These are phyloP conservation scores for Marmota monax DNA, from an alignment of 2,113 vertebrate genomes.

Conservation along the genomic window DNA sequence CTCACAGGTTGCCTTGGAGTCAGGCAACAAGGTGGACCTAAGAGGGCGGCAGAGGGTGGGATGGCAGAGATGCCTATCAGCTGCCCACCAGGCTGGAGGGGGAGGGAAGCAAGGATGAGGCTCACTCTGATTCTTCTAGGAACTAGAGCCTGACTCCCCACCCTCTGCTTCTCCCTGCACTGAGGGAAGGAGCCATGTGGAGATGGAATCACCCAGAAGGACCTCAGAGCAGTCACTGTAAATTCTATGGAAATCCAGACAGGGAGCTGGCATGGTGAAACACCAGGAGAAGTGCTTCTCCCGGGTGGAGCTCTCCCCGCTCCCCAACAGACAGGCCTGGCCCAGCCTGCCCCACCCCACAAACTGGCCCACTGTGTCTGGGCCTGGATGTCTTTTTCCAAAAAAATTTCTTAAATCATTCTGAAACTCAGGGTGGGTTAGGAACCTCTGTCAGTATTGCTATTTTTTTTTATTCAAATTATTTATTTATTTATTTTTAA, in stretches of 20 bases:
- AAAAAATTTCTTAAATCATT: neutral
- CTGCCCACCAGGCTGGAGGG: accelerated
- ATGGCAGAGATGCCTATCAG: neutral
- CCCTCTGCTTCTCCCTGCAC: neutral
- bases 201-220: accelerated
- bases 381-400: neutral
- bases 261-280: neutral
- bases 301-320: neutral
- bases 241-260: neutral
- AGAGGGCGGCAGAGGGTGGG: neutral
- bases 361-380: neutral
- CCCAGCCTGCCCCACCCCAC: neutral
- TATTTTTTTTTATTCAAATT: neutral
- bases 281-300: accelerated
- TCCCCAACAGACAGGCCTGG: neutral
- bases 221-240: neutral
- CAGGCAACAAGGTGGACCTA: neutral
- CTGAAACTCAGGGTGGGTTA: neutral
- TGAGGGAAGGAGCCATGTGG: neutral
- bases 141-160: accelerated
- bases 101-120: neutral
- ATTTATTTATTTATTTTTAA: no score
- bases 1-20: neutral
- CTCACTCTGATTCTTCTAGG: neutral
- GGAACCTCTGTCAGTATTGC: neutral